Evolutionary conservation across 1,140 invertebrate genomes (phyloP), one percentile per base, ranked within the genome.

Genomic region (Bombus haemorrhoidalis): DNA sequence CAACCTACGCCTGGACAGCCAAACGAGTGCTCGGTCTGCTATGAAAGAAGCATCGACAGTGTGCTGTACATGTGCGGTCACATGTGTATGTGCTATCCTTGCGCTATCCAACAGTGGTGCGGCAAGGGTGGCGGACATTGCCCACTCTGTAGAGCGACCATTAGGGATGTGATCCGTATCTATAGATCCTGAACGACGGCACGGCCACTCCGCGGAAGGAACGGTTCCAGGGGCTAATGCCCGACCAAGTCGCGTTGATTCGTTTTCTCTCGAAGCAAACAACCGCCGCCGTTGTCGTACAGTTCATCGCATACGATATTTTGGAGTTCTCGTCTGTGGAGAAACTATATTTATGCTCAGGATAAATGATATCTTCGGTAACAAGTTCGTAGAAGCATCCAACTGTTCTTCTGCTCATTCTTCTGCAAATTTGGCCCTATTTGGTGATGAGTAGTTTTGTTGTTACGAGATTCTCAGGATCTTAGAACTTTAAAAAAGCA

Each of bases 41-140:
- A 98, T 92, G 99, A 99, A 93, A 97, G 98, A 89, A 96, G 97
- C 77, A 98, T 99, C 73, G 98, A 99, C 94, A 98, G 98, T 90
- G 99, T 99, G 37, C 95, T 99, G 34, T 99, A 99, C 93, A 98
- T 98, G 95, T 99, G 99, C 94, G 99, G 99, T 64, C 99, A 99
- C 95, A 99, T 99, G 98, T 99, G 99, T 93, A 99, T 99, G 98
- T 99, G 99, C 94, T 99, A 98, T 92, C 96, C 98, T n/a, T 99
- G 99, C 95, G 98, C 98, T 4, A 96, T 98, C 28, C 97, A 98
- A 89, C 98, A 99, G 92, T 99, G 98, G 97, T 96, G 97, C 66
- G 97, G 98, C 34, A 98, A 98, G 91, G 98, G 98, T 1, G 98
- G 98, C 64, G 98, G 98, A 3, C 97, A 98, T 89, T 99, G 99